Conservation (phyloP, 1,140 invertebrate species). For the Heterodera carotae region DNA sequence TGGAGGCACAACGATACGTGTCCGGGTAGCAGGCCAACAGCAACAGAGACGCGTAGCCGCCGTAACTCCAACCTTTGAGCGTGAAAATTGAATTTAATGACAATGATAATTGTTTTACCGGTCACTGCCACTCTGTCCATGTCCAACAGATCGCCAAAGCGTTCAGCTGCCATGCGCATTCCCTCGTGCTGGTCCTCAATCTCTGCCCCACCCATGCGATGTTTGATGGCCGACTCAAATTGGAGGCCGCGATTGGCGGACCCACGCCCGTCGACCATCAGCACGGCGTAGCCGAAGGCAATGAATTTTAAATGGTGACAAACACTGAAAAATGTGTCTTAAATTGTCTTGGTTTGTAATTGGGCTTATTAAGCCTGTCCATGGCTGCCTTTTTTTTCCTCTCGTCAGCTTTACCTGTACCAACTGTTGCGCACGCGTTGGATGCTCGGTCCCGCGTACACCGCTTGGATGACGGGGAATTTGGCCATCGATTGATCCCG, state of each 20-base stretch:
- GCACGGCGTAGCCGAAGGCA: slow-evolving; percentile 91
- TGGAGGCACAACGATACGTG: slow-evolving; percentile 73
- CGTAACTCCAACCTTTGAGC: slow-evolving; percentile 88
- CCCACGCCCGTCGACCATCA: slow-evolving; percentile 89
- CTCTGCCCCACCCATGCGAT: slow-evolving; percentile 87
- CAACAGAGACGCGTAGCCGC: slow-evolving; percentile 66
- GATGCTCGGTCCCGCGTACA: slow-evolving; percentile 75
- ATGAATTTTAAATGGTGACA: slow-evolving; percentile 75
- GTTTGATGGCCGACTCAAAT: slow-evolving; percentile 85
- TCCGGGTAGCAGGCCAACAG: slow-evolving; percentile 55
- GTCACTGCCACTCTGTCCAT: slow-evolving; percentile 87
- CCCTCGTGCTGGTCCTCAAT: slow-evolving; percentile 94
- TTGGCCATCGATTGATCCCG: slow-evolving; percentile 77
- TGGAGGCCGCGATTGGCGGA: slow-evolving; percentile 85
- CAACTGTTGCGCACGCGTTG: slow-evolving; percentile 78
- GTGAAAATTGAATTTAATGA: not conserved
- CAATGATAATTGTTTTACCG: slow-evolving; percentile 65
- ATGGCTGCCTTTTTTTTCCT: slow-evolving; percentile 2
- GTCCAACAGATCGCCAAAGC: slow-evolving; percentile 78
- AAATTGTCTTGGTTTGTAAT: no score
- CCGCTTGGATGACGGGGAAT: slow-evolving; percentile 90
- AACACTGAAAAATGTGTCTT: slow-evolving; percentile 44
- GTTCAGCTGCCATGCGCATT: slow-evolving; percentile 81
- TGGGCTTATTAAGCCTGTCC: no score
- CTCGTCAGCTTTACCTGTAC: slow-evolving; percentile 41